Base-by-base conservation (phyloP, 2,797 vertebrate genomes). In the Erpetoichthys calabaricus region DNA sequence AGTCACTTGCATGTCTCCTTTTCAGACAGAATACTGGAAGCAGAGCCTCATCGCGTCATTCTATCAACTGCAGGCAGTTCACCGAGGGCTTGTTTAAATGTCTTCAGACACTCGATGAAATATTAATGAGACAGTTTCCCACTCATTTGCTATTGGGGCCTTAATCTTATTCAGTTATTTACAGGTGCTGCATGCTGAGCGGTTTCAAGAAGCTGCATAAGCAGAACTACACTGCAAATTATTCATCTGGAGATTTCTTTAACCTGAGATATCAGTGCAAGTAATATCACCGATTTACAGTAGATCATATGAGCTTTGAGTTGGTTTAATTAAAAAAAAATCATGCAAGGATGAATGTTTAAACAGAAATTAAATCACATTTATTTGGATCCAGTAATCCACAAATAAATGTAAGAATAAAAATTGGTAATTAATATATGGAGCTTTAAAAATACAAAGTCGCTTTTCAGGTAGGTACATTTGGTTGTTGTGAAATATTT, bases 341-440 rank as follows among this genome's bases (percentile, higher is more conserved):
- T 25, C 25, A 25, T 25, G 25, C 25, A 25, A 25, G 25, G 25
- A 25, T 25, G 1, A 25, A 25, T 25, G 25, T 25, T 25, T 25
- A 25, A 25, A 25, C 25, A 25, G 5, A 4, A 51, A 5, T 51
- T 51, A 51, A 51, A 51, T 51, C 5, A 42, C 4, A 42, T 42
- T 3, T 8, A 54, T 56, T 3, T 9, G 4, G 1, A 3, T 61
- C 65, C 46, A 65, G 2, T 62, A 59, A 65, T 62, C 58, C 59
- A 51, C 56, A 56, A 62, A 45, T 57, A 60, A 62, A 25, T 25
- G 25, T 25, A 25, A 25, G 25, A 25, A 25, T 25, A 25, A 25
- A 25, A 25, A 25, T 25, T 25, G 25, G 25, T 25, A 25, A 25
- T 25, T 25, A 25, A 25, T 25, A 25, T 25, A 25, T 25, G 25